A percentile compares a stretch with the other conserved stretches of the same genome.
phyloP scores from a whole-genome alignment of 2,888 invertebrate species.

The Aleiodes leptofemur region DNA sequence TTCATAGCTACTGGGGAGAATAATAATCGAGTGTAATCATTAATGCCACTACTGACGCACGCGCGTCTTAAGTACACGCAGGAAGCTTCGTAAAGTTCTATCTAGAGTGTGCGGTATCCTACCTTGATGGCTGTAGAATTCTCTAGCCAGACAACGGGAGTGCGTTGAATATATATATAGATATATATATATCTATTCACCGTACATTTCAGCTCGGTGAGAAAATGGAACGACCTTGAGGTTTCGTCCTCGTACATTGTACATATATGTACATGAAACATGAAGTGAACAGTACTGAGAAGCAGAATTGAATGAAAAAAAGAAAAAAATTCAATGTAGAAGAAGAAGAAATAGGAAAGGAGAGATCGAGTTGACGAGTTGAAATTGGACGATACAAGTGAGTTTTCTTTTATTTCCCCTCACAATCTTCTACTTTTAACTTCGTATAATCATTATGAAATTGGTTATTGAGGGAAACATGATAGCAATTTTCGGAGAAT shows the following conservation, averaged over 20 bases:
- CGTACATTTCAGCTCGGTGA: conserved; percentile 53
- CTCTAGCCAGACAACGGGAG: conserved; percentile 48
- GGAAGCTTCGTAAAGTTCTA: conserved; percentile 47
- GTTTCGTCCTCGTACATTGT: conserved; percentile 60
- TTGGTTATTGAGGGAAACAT: too few relatives aligned
- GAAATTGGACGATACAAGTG: not conserved
- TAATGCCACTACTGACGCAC: conserved; percentile 48
- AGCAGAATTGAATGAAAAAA: not conserved
- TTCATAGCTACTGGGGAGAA: conserved; percentile 54
- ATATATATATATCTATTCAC: conserved; percentile 43
- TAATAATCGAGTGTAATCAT: conserved; percentile 56
- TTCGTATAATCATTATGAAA: too few relatives aligned
- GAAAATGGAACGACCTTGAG: conserved; percentile 72
- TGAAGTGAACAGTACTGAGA: conserved; percentile 12
- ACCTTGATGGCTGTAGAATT: conserved; percentile 22
- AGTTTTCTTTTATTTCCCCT: too few relatives aligned
- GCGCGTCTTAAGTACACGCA: conserved; percentile 42
- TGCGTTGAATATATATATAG: conserved; percentile 23
- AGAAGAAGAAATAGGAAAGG: not conserved
- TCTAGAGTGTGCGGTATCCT: conserved; percentile 37
- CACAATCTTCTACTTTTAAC: too few relatives aligned
- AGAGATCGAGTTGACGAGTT: conserved; percentile 14
- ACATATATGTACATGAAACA: conserved; percentile 24
- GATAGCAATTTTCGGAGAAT: too few relatives aligned
- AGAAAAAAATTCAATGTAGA: conserved; percentile 1